These are phyloP conservation scores for Heliconius ethilla DNA, from an alignment of 2,888 invertebrate genomes.

Conservation along the genomic window DNA sequence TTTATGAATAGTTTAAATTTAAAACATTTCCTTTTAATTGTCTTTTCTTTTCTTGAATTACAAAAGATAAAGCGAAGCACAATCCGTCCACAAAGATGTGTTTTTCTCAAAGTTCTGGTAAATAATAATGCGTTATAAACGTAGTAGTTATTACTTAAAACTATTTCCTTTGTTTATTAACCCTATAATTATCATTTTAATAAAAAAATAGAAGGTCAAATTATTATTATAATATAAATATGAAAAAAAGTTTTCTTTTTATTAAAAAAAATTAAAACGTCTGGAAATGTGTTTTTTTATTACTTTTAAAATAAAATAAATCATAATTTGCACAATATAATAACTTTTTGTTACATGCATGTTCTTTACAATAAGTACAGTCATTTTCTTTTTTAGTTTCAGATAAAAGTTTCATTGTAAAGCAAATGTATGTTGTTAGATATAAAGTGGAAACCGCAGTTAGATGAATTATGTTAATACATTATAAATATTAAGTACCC, in stretches of 20 bases:
- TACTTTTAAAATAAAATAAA: neutral
- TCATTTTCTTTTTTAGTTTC: conserved; percentile 18
- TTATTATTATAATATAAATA: neutral
- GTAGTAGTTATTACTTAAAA: neutral
- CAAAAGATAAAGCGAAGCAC: conserved; percentile 53
- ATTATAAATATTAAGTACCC: conserved; percentile 64
- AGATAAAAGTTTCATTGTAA: conserved; percentile 10
- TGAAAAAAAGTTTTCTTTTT: neutral
- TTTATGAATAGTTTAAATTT: neutral
- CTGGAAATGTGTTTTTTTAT: neutral
- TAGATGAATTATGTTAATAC: conserved; percentile 57
- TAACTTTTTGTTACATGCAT: conserved; percentile 3
- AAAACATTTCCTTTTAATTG: neutral
- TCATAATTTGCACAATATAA: conserved; percentile 36
- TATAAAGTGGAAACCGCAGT: conserved; percentile 59
- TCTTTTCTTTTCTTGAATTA: neutral
- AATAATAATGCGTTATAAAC: conserved; percentile 20
- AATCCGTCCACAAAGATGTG: conserved; percentile 69
- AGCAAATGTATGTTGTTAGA: conserved; percentile 27
- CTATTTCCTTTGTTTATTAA: conserved; percentile 3
- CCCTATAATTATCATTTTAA: neutral
- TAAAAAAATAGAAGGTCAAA: neutral
- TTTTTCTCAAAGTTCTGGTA: conserved; percentile 47
- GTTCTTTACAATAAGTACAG: conserved; percentile 13
- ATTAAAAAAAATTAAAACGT: neutral